These are phyloP conservation scores for Acleris emargana DNA, from an alignment of 2,888 invertebrate species.

Conservation along the genomic window DNA sequence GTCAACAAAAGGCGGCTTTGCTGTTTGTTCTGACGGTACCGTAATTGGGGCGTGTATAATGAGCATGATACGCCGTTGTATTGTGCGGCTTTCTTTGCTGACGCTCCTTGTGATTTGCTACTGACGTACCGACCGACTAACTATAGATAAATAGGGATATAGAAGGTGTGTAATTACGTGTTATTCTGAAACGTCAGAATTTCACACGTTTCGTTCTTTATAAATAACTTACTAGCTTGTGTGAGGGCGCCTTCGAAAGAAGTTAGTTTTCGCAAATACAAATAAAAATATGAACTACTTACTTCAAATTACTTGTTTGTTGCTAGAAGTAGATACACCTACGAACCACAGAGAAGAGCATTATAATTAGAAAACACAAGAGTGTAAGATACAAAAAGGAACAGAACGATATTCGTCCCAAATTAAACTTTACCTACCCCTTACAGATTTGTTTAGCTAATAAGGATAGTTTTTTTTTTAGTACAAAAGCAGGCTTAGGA, in stretches of 20 bases:
- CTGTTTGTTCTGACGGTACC: constrained; percentile 40
- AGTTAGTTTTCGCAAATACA: too few species aligned
- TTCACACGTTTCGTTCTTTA: neutral
- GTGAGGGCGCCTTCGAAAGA: too few species aligned
- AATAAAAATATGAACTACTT: too few species aligned
- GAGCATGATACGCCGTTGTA: constrained; percentile 52
- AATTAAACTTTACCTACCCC: neutral
- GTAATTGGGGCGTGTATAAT: constrained; percentile 56
- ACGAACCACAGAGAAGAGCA: too few species aligned
- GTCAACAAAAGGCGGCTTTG: constrained; percentile 34
- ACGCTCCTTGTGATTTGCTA: constrained; percentile 50
- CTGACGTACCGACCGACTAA: constrained; percentile 36
- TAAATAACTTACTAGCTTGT: too few species aligned
- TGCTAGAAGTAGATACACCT: too few species aligned
- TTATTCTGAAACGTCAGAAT: neutral
- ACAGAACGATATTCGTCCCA: too few species aligned
- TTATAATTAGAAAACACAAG: too few species aligned
- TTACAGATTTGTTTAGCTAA: too few species aligned
- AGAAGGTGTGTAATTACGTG: constrained; percentile 6
- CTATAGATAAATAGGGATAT: constrained; percentile 12
- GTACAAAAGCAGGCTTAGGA: neutral
- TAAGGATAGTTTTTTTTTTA: too few species aligned
- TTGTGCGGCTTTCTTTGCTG: constrained; percentile 40
- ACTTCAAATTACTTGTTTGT: too few species aligned
- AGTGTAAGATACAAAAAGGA: too few species aligned